phyloP scores from a whole-genome alignment of 2,888 invertebrate genomes.

The Mantis religiosa region DNA sequence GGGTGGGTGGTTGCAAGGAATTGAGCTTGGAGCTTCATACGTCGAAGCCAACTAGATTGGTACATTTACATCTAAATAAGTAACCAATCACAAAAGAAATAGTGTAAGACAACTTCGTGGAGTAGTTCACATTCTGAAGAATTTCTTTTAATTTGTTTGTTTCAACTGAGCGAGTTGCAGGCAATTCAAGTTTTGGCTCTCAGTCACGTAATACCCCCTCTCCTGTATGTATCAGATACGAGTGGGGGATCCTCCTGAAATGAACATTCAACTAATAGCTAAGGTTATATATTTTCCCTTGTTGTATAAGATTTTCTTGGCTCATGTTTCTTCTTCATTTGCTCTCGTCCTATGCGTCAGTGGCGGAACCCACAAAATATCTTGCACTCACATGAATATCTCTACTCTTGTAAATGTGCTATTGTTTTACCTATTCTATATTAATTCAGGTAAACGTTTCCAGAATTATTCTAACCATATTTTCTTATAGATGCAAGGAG shows the following conservation, averaged over 20 bases:
- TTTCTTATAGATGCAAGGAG: too few relatives aligned
- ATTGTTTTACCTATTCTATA: too few relatives aligned
- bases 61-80: too few relatives aligned
- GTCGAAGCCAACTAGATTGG: too few relatives aligned
- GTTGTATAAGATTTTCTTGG: constrained; percentile 7
- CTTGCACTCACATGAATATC: too few relatives aligned
- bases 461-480: too few relatives aligned
- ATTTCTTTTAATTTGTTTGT: background rate
- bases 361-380: background rate
- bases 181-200: constrained; percentile 12
- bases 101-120: too few relatives aligned
- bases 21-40: too few relatives aligned
- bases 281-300: background rate
- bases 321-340: constrained; percentile 6
- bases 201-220: background rate
- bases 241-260: background rate
- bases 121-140: background rate
- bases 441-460: too few relatives aligned
- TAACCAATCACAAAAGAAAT: too few relatives aligned
- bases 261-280: background rate
- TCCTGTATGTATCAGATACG: background rate
- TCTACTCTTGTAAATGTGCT: too few relatives aligned
- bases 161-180: background rate
- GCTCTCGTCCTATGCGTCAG: background rate
- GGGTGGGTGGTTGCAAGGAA: too few relatives aligned